Percentiles rank a stretch among this genome's conserved stretches.
phyloP scores from a whole-genome alignment of 1,140 invertebrate genomes.

The Elymnias hypermnestra region DNA sequence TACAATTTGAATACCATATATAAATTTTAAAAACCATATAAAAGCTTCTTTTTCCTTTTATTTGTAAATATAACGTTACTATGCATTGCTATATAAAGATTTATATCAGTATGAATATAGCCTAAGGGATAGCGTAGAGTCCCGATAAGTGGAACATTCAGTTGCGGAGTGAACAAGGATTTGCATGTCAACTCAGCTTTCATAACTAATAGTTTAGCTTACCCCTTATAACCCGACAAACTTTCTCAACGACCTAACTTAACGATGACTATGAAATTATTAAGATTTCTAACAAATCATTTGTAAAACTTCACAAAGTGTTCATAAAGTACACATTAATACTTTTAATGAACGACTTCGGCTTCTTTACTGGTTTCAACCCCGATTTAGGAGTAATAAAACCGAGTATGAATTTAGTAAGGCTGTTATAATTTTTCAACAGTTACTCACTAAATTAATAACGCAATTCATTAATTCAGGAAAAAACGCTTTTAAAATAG shows the following conservation, averaged over 20 bases:
- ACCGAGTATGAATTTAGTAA: too few relatives aligned
- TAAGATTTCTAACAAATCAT: constrained; percentile 53
- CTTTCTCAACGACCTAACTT: constrained; percentile 48
- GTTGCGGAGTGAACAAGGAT: constrained; percentile 43
- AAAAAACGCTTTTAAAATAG: too few relatives aligned
- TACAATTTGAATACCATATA: too few relatives aligned
- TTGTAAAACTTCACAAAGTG: constrained; percentile 35
- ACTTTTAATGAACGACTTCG: constrained; percentile 22
- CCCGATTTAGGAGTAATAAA: background rate
- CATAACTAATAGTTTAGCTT: constrained; percentile 60
- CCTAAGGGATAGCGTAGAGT: constrained; percentile 18
- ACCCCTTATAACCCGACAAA: constrained; percentile 41
- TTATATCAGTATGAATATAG: background rate
- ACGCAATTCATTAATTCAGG: too few relatives aligned
- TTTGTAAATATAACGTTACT: background rate
- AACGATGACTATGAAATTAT: constrained; percentile 47
- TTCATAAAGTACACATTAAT: constrained; percentile 26
- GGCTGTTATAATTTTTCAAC: too few relatives aligned
- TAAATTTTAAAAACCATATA: too few relatives aligned
- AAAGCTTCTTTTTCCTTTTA: too few relatives aligned
- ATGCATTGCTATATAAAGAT: background rate
- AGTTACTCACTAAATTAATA: too few relatives aligned
- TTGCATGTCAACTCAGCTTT: constrained; percentile 64
- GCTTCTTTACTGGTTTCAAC: constrained; percentile 9
- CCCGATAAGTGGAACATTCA: constrained; percentile 25